phyloP scores from a whole-genome alignment of 2,888 invertebrate genomes.

The Chymomyza caudatula region DNA sequence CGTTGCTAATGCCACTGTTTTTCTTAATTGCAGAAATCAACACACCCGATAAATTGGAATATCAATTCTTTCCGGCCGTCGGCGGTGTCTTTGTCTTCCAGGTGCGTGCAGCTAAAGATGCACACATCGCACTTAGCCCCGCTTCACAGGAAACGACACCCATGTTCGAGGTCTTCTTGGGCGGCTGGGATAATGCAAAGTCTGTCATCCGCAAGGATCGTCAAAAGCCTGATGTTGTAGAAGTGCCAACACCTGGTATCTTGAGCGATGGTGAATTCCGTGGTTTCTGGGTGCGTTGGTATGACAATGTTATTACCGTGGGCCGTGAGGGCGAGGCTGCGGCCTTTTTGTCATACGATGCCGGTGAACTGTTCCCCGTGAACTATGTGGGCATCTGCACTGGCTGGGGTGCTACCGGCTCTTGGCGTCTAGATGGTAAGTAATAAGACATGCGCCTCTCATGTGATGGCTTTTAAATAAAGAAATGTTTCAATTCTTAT shows the following conservation, averaged over 20 bases:
- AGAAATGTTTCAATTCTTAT: not conserved
- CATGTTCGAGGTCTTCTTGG: constrained; percentile 92
- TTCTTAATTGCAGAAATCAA: constrained; percentile 83
- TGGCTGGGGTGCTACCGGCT: constrained; percentile 90
- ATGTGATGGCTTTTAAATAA: not conserved
- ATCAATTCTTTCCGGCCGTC: constrained; percentile 87
- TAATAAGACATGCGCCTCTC: not conserved
- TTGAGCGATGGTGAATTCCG: constrained; percentile 86
- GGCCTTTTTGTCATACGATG: constrained; percentile 86
- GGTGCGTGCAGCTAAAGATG: constrained; percentile 89
- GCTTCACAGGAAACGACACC: constrained; percentile 85
- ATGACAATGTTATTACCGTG: constrained; percentile 83
- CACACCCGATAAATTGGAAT: constrained; percentile 89
- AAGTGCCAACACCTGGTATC: constrained; percentile 85
- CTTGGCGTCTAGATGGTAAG: constrained; percentile 89
- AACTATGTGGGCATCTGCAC: constrained; percentile 89
- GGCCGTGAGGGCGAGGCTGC: constrained; percentile 86
- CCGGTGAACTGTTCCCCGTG: constrained; percentile 85
- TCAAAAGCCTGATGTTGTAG: constrained; percentile 85
- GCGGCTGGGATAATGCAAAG: constrained; percentile 92
- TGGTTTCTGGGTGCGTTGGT: constrained; percentile 92
- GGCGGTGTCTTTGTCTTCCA: constrained; percentile 87
- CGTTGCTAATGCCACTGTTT: not conserved
- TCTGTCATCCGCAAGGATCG: constrained; percentile 89
- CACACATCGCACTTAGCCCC: constrained; percentile 88